Percentiles rank a stretch among this genome's conserved stretches.
Evolutionary conservation across 2,888 invertebrate species (phyloP).

Genomic region (Sturmia bella): DNA sequence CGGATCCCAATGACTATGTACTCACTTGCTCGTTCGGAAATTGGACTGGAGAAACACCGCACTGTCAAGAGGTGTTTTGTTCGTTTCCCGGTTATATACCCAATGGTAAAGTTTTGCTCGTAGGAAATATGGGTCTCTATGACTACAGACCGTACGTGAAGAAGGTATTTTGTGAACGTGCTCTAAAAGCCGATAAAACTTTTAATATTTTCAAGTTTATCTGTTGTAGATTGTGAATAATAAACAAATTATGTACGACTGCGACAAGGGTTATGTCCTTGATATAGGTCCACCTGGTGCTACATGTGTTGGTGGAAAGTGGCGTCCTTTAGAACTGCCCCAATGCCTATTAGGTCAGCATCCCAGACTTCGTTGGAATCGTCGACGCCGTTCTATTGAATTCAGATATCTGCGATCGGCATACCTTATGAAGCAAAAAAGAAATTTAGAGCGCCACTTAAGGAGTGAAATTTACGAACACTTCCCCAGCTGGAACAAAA

Average conservation of each 20-base stretch:
- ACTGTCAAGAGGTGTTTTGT: conserved; percentile 94
- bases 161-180: conserved; percentile 84
- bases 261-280: conserved; percentile 94
- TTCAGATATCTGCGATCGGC: conserved; percentile 77
- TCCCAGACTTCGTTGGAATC: conserved; percentile 91
- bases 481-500: conserved; percentile 34
- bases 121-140: conserved; percentile 97
- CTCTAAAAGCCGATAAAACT: conserved; percentile 14
- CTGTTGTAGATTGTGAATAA: conserved; percentile 87
- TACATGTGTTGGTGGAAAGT: conserved; percentile 95
- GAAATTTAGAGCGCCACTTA: conserved; percentile 73
- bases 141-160: conserved; percentile 96
- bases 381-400: conserved; percentile 83
- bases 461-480: conserved; percentile 60
- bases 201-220: conserved; percentile 72
- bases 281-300: conserved; percentile 95
- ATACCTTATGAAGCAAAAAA: conserved; percentile 76
- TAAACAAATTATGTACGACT: conserved; percentile 97
- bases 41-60: conserved; percentile 95
- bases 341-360: conserved; percentile 93
- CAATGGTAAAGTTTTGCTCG: conserved; percentile 94
- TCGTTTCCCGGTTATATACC: conserved; percentile 94
- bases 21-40: conserved; percentile 95
- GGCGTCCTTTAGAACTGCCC: conserved; percentile 94
- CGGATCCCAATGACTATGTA: conserved; percentile 84